Conservation (phyloP, 2,888 invertebrate species). For the Tolmerus cingulatus region DNA sequence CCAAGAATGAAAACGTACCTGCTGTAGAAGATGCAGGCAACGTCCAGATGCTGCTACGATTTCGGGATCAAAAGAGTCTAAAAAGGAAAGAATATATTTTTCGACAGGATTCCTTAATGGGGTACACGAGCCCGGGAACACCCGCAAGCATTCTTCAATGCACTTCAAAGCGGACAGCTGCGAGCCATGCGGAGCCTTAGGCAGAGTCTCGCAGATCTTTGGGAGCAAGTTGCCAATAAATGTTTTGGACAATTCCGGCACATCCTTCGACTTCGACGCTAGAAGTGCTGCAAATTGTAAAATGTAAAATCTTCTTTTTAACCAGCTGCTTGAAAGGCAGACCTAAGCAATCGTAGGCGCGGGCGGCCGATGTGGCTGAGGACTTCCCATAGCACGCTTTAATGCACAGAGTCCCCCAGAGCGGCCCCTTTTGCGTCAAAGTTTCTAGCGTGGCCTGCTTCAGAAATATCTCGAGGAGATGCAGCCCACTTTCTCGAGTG, state of each 20-base stretch:
- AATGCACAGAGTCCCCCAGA: slow-evolving; percentile 54
- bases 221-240: slow-evolving; percentile 52
- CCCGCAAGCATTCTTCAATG: slow-evolving; percentile 53
- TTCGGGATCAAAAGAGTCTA: slow-evolving; percentile 52
- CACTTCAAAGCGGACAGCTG: slow-evolving; percentile 53
- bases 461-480: slow-evolving; percentile 51
- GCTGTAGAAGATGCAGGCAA: slow-evolving; percentile 58
- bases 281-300: background rate
- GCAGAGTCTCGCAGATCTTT: slow-evolving; percentile 54
- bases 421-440: slow-evolving; percentile 52
- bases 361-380: background rate
- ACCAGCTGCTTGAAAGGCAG: background rate
- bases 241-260: slow-evolving; percentile 55
- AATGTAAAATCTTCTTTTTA: background rate
- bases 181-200: slow-evolving; percentile 46
- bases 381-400: slow-evolving; percentile 53
- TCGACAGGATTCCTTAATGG: slow-evolving; percentile 53
- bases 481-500: slow-evolving; percentile 51
- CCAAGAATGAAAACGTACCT: slow-evolving; percentile 46
- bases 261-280: slow-evolving; percentile 47
- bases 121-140: slow-evolving; percentile 55
- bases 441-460: slow-evolving; percentile 52
- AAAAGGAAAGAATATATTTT: slow-evolving; percentile 53
- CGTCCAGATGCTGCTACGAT: slow-evolving; percentile 53
- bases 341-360: slow-evolving; percentile 52